Conservation (phyloP, 2,113 vertebrate genomes). For the Coturnix japonica region DNA sequence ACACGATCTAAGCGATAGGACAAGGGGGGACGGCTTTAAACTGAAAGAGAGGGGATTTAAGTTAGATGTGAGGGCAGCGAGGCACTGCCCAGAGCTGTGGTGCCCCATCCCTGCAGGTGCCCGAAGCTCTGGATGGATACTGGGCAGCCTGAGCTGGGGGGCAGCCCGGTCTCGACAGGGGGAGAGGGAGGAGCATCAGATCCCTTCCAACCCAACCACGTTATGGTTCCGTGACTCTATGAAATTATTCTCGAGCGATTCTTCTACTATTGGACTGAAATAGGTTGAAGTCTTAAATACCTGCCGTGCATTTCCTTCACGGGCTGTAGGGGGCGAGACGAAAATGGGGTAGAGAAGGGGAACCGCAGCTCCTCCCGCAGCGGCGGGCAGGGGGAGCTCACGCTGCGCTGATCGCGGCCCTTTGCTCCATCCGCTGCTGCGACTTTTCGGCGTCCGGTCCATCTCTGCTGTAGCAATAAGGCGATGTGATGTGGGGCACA, state of each 20-base stretch:
- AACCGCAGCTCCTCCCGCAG: not conserved
- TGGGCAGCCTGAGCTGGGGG: too few relatives aligned
- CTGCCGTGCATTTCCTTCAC: accelerated
- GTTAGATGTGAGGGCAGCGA: too few relatives aligned
- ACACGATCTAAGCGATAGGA: too few relatives aligned
- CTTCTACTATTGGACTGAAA: accelerated
- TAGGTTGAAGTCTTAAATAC: not conserved
- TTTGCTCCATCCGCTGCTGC: accelerated
- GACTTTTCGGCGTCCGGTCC: not conserved
- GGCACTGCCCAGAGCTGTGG: too few relatives aligned
- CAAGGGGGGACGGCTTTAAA: too few relatives aligned
- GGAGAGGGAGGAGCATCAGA: too few relatives aligned
- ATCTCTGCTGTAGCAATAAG: not conserved
- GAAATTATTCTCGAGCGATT: accelerated
- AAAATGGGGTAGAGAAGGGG: accelerated
- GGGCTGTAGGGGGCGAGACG: accelerated
- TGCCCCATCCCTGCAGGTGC: too few relatives aligned
- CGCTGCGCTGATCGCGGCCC: not conserved
- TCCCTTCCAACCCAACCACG: too few relatives aligned
- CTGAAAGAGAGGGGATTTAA: too few relatives aligned
- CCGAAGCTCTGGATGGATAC: too few relatives aligned
- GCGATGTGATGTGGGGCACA: not conserved
- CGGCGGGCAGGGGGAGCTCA: conserved; percentile 57
- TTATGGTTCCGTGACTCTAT: too few relatives aligned
- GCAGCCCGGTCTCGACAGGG: too few relatives aligned